phyloP scores from a whole-genome alignment of 2,113 vertebrate genomes.

The Sander lucioperca region DNA sequence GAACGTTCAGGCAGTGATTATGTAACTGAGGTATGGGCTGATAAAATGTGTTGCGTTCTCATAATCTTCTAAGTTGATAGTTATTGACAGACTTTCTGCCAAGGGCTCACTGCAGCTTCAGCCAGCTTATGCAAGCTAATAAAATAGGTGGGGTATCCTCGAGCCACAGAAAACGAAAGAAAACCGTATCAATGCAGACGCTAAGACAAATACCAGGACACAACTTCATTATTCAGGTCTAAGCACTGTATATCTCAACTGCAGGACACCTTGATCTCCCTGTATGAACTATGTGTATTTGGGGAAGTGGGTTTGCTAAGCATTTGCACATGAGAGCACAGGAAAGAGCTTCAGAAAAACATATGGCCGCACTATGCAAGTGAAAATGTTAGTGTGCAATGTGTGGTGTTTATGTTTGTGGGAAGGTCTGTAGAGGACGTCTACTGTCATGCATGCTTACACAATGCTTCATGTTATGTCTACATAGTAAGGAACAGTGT shows the following conservation, averaged over 20 bases:
- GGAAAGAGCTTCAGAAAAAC: slow-evolving; percentile 31
- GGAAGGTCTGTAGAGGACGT: background rate
- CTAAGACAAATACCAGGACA: background rate
- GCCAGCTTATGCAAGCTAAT: slow-evolving; percentile 12
- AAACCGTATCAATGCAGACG: background rate
- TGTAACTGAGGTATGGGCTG: background rate
- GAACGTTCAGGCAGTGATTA: slow-evolving; percentile 15
- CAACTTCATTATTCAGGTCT: background rate
- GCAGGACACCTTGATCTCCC: background rate
- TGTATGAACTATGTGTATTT: slow-evolving; percentile 19
- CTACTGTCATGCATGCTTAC: background rate
- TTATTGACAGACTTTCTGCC: background rate
- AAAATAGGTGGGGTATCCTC: slow-evolving; percentile 1
- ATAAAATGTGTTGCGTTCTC: slow-evolving; percentile 13
- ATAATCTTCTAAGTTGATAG: slow-evolving; percentile 2
- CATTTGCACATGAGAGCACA: slow-evolving; percentile 29
- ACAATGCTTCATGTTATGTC: slow-evolving; percentile 35
- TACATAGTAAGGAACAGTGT: slow-evolving; percentile 25
- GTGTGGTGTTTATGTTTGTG: background rate
- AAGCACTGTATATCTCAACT: background rate
- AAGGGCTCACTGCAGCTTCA: background rate
- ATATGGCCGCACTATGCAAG: slow-evolving; percentile 10
- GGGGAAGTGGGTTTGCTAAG: slow-evolving; percentile 43
- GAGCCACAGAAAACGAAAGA: background rate
- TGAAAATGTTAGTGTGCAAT: background rate